Percentiles rank a stretch among this genome's conserved stretches.
Evolutionary conservation across 2,797 vertebrate genomes (phyloP).

Genomic region (Champsocephalus gunnari): DNA sequence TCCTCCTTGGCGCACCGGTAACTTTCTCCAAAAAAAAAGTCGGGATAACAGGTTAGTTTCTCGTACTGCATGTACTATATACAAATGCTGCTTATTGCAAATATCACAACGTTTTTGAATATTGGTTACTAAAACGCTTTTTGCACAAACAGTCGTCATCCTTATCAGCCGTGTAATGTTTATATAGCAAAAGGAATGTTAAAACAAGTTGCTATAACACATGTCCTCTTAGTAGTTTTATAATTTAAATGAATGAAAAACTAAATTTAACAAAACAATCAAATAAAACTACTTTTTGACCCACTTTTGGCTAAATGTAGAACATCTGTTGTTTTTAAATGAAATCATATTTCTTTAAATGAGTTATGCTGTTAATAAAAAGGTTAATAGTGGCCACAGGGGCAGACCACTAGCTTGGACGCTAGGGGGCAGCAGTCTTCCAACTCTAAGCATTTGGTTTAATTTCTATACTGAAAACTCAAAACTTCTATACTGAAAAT

Average conservation of each 20-base stretch:
- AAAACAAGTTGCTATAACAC: background rate
- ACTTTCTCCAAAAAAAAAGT: too few relatives aligned
- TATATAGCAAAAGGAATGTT: background rate
- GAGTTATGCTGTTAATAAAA: background rate
- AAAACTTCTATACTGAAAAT: too few relatives aligned
- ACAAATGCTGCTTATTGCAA: background rate
- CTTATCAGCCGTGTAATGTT: background rate
- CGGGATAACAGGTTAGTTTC: too few relatives aligned
- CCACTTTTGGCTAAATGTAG: background rate
- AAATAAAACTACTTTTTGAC: background rate
- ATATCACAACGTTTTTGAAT: background rate
- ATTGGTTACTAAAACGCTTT: too few relatives aligned
- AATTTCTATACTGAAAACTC: background rate
- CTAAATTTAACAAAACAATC: background rate
- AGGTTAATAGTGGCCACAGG: background rate
- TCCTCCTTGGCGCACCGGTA: too few relatives aligned
- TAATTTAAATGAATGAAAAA: background rate
- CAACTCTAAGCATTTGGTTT: constrained; percentile 1
- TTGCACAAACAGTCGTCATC: background rate
- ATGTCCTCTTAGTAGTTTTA: background rate
- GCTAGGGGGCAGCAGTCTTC: constrained; percentile 61
- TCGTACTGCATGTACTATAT: too few relatives aligned
- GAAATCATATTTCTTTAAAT: background rate
- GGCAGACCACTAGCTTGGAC: background rate
- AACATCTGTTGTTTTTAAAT: background rate